These are phyloP conservation scores for Stenurella melanura DNA, from an alignment of 2,888 invertebrate genomes.

Conservation along the genomic window DNA sequence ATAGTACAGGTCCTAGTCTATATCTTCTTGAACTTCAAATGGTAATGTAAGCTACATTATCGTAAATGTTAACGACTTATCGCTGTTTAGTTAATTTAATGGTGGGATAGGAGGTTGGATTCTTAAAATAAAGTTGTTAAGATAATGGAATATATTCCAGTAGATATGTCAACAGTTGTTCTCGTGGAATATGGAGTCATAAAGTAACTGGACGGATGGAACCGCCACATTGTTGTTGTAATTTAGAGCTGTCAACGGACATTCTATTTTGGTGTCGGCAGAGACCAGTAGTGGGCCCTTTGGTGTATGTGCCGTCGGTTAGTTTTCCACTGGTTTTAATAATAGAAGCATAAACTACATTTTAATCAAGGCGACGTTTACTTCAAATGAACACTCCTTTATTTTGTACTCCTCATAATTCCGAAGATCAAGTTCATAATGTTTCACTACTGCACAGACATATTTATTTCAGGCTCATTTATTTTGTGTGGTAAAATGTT, in stretches of 20 bases:
- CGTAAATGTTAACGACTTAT: neutral
- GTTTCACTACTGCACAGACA: no score
- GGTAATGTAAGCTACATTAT: neutral
- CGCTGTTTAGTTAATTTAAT: conserved; percentile 1
- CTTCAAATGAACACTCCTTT: neutral
- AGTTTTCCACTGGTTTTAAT: conserved; percentile 10
- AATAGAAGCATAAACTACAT: neutral
- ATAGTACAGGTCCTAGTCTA: neutral
- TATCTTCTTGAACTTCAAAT: neutral
- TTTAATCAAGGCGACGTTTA: neutral
- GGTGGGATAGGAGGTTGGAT: conserved; percentile 1
- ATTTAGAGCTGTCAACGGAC: conserved; percentile 32
- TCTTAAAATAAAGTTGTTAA: conserved; percentile 35
- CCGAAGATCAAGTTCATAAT: no score
- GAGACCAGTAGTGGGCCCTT: conserved; percentile 21
- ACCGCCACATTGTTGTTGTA: conserved; percentile 31
- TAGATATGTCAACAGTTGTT: conserved; percentile 25
- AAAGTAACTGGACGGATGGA: conserved; percentile 30
- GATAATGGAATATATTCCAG: conserved; percentile 14
- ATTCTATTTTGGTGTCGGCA: conserved; percentile 17
- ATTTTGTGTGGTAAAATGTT: no score
- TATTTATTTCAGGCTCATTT: no score
- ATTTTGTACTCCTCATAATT: no score
- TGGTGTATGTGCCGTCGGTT: neutral
- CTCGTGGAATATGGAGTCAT: conserved; percentile 27